Evolutionary conservation across 2,797 vertebrate species (phyloP).

Genomic region (Harpagifer antarcticus): DNA sequence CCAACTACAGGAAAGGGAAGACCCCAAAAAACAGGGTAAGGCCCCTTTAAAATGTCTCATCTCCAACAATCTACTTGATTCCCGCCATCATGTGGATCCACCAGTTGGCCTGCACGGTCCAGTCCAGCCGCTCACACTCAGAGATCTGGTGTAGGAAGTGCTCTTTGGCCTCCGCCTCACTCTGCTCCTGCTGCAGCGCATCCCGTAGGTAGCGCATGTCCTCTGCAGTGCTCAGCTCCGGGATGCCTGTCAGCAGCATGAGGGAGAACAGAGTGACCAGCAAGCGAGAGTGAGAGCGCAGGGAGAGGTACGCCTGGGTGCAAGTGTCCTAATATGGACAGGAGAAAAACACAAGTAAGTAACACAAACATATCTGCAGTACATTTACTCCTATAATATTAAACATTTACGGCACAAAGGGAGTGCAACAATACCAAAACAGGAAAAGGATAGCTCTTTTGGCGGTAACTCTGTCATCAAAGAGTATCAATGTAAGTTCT

Average conservation of each 20-base stretch:
- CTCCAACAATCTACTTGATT: slow-evolving; percentile 69
- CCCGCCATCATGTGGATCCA: slow-evolving; percentile 86
- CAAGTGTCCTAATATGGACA: slow-evolving; percentile 78
- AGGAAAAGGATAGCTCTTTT: neutral
- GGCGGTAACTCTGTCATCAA: no score
- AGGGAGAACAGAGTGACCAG: slow-evolving; percentile 86
- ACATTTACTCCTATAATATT: neutral
- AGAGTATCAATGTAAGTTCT: no score
- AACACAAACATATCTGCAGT: neutral
- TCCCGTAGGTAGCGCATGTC: slow-evolving; percentile 85
- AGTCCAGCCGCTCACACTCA: slow-evolving; percentile 78
- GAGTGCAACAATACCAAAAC: neutral
- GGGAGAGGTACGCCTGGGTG: slow-evolving; percentile 82
- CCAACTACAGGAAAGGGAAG: no score
- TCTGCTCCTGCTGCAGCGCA: slow-evolving; percentile 80
- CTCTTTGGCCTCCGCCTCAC: slow-evolving; percentile 73
- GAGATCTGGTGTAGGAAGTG: slow-evolving; percentile 84
- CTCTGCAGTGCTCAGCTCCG: slow-evolving; percentile 81
- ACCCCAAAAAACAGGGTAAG: no score
- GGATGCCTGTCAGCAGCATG: slow-evolving; percentile 87
- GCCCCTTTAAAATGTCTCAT: neutral
- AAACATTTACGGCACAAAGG: neutral
- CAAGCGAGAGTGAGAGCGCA: slow-evolving; percentile 82
- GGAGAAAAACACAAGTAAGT: neutral
- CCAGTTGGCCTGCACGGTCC: slow-evolving; percentile 87